Percentiles rank a stretch among this genome's conserved stretches.
Conservation (phyloP, 2,113 vertebrate species). For the Ardeotis arabs region DNA sequence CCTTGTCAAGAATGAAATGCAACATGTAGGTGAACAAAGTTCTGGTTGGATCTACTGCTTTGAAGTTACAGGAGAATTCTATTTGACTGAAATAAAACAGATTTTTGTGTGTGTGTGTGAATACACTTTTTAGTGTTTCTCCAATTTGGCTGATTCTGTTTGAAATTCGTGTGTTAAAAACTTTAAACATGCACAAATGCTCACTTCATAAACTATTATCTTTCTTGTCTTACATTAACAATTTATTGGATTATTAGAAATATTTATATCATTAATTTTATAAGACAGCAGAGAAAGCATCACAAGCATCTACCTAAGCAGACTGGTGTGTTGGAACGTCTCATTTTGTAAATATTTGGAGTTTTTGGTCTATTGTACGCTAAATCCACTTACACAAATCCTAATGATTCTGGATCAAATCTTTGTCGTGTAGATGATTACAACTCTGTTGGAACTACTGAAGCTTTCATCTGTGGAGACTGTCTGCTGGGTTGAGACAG, state of each 20-base stretch:
- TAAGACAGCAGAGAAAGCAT: not conserved
- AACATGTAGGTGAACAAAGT: not conserved
- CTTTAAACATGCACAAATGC: not conserved
- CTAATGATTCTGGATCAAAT: not conserved
- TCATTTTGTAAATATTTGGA: not conserved
- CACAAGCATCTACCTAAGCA: not conserved
- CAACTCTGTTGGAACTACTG: not conserved
- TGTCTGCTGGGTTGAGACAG: not conserved
- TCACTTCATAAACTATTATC: not conserved
- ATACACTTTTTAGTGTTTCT: not conserved
- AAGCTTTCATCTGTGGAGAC: not conserved
- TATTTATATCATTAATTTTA: not conserved
- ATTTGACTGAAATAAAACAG: not conserved
- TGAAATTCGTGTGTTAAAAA: conserved; percentile 11
- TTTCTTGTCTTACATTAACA: not conserved
- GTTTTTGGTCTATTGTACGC: not conserved
- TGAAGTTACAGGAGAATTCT: not conserved
- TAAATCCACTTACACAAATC: not conserved
- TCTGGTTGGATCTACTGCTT: not conserved
- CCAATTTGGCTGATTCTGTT: not conserved
- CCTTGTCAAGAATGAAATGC: conserved; percentile 2
- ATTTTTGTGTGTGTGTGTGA: not conserved
- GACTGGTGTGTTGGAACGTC: not conserved
- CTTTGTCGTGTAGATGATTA: not conserved
- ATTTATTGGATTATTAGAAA: not conserved